Percentiles rank a stretch among this genome's conserved stretches.
Evolutionary conservation across 2,888 invertebrate species (phyloP).

Genomic region (Dysmachus trigonus): DNA sequence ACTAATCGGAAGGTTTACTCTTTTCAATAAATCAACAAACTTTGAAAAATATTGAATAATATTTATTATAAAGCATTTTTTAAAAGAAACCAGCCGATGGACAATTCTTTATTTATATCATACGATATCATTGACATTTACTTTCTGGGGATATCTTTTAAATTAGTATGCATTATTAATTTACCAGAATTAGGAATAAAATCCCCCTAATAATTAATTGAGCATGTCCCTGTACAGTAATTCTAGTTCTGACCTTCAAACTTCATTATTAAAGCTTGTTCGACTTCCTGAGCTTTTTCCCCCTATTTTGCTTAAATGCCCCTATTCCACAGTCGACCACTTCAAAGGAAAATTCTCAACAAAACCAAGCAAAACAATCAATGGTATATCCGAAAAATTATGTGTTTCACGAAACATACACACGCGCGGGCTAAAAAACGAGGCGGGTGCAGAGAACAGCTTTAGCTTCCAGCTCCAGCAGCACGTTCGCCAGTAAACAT

Average conservation of each 20-base stretch:
- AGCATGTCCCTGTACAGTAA: neutral
- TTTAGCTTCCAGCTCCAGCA: neutral
- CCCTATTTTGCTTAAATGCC: neutral
- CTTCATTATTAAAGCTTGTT: neutral
- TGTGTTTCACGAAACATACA: neutral
- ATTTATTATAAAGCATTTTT: too few relatives aligned
- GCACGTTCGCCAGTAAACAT: conserved; percentile 28
- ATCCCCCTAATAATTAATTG: neutral
- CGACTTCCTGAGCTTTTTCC: neutral
- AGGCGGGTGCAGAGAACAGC: neutral
- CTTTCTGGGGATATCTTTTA: neutral
- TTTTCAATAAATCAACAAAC: too few relatives aligned
- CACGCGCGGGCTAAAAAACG: neutral
- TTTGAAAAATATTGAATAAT: too few relatives aligned
- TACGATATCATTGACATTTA: too few relatives aligned
- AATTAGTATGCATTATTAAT: neutral
- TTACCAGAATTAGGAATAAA: neutral
- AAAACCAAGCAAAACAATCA: neutral
- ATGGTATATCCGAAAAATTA: neutral
- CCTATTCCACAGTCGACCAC: neutral
- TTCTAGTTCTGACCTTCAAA: neutral
- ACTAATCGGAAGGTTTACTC: too few relatives aligned
- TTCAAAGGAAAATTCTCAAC: neutral
- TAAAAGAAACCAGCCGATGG: too few relatives aligned
- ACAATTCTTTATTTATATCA: too few relatives aligned